Evolutionary conservation across 1,140 invertebrate genomes (phyloP).

Genomic region (Plectrocnemia conspersa): DNA sequence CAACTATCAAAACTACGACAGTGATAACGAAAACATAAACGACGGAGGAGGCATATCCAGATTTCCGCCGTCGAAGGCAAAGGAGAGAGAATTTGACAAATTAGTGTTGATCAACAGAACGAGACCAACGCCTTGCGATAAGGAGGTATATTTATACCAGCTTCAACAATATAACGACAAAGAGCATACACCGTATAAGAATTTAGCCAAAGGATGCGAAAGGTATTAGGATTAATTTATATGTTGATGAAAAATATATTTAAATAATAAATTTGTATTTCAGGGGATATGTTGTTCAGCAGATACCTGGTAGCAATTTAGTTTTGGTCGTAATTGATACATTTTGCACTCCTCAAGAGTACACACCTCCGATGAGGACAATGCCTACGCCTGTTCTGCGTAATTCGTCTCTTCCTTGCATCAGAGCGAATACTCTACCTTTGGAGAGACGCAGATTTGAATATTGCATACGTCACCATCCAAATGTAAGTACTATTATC

Average conservation of each 20-base stretch:
- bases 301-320: slow-evolving; percentile 78
- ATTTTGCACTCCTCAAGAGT: slow-evolving; percentile 53
- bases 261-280: slow-evolving; percentile 33
- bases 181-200: slow-evolving; percentile 36
- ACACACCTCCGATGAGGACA: slow-evolving; percentile 47
- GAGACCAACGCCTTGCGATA: slow-evolving; percentile 71
- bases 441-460: slow-evolving; percentile 58
- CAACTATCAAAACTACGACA: slow-evolving; percentile 47
- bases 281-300: slow-evolving; percentile 77
- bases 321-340: slow-evolving; percentile 76
- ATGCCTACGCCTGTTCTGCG: slow-evolving; percentile 61
- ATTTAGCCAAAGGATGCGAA: slow-evolving; percentile 43
- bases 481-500: slow-evolving; percentile 59
- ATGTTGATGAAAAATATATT: slow-evolving; percentile 3
- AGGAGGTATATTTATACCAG: slow-evolving; percentile 55
- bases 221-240: slow-evolving; percentile 25
- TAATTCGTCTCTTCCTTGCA: slow-evolving; percentile 60
- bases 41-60: slow-evolving; percentile 44
- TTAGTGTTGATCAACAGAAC: slow-evolving; percentile 70
- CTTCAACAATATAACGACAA: slow-evolving; percentile 40
- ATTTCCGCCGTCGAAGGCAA: slow-evolving; percentile 43
- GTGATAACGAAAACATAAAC: slow-evolving; percentile 41
- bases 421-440: slow-evolving; percentile 53
- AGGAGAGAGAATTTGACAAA: slow-evolving; percentile 56
- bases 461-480: slow-evolving; percentile 65